phyloP scores from a whole-genome alignment of 2,113 vertebrate genomes.

The Amblyornis subalaris region DNA sequence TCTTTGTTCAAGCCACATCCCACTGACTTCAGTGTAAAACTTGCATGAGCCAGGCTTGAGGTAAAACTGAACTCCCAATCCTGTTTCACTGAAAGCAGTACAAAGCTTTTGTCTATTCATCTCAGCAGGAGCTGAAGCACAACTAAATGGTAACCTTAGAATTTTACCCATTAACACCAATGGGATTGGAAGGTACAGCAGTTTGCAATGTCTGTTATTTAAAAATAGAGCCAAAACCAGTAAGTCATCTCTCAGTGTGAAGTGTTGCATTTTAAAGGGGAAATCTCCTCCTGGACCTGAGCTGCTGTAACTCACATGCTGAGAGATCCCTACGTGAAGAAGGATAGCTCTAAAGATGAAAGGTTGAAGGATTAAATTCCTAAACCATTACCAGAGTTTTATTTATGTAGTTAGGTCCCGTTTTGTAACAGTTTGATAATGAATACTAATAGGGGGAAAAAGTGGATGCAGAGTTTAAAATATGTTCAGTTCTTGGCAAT shows the following conservation, averaged over 20 bases:
- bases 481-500: neutral
- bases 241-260: neutral
- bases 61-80: neutral
- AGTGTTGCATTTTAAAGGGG: constrained; percentile 11
- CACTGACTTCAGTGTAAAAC: neutral
- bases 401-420: neutral
- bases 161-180: neutral
- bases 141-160: neutral
- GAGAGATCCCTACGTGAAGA: neutral
- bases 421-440: neutral
- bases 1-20: neutral
- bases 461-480: neutral
- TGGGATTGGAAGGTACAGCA: neutral
- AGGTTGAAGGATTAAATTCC: neutral
- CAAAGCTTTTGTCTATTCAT: constrained; percentile 1
- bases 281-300: neutral
- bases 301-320: neutral
- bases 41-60: neutral
- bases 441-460: neutral
- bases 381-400: neutral
- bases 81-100: neutral
- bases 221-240: neutral
- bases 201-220: neutral
- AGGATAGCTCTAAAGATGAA: neutral
- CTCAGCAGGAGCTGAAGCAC: neutral